A percentile compares a stretch with the other conserved stretches of the same genome.
Conservation (phyloP, 2,113 vertebrate genomes). For the Nibea coibor region DNA sequence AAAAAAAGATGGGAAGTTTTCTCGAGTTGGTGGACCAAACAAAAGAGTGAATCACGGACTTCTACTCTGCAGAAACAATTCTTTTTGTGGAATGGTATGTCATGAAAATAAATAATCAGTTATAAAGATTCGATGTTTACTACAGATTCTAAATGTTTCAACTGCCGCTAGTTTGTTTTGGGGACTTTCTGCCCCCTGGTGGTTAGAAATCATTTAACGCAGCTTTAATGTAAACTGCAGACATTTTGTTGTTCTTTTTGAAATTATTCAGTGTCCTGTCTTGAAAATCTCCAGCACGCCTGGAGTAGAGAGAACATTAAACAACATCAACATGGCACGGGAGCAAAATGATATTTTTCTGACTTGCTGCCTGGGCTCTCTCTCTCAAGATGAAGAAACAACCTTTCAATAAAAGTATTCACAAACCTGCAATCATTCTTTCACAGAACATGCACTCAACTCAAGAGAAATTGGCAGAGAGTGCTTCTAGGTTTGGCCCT, state of each 20-base stretch:
- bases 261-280: background rate
- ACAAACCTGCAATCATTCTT: conserved; percentile 64
- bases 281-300: background rate
- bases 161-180: too few relatives aligned
- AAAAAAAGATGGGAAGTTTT: background rate
- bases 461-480: conserved; percentile 30
- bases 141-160: background rate
- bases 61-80: background rate
- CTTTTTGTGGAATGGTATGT: background rate
- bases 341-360: conserved; percentile 27
- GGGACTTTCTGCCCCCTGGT: background rate
- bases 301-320: conserved; percentile 2
- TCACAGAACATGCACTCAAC: conserved; percentile 47
- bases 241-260: background rate
- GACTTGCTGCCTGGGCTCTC: conserved; percentile 20
- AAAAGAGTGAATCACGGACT: background rate
- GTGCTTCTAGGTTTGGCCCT: conserved; percentile 35
- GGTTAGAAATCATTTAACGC: background rate
- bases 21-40: background rate
- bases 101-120: background rate
- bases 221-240: background rate
- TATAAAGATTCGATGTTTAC: background rate
- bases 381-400: conserved; percentile 29
- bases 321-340: conserved; percentile 6
- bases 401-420: conserved; percentile 48